These are phyloP conservation scores for Athrips mouffetella DNA, from an alignment of 2,888 invertebrate genomes.

Conservation along the genomic window DNA sequence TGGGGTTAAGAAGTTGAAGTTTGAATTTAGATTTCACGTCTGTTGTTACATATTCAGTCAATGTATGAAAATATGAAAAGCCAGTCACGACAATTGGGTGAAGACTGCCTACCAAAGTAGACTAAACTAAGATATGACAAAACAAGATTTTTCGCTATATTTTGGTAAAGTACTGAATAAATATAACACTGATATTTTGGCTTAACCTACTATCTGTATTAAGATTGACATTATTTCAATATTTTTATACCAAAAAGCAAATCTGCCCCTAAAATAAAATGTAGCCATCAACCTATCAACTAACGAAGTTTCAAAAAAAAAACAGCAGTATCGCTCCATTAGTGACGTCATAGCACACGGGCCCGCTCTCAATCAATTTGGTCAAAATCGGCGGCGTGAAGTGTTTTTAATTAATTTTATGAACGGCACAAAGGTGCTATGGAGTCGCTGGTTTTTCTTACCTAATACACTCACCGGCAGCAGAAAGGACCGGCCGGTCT, in stretches of 20 bases:
- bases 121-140: no score
- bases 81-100: no score
- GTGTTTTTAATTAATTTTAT: slow-evolving; percentile 78
- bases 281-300: slow-evolving; percentile 23
- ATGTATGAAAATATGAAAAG: neutral
- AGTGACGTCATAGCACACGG: slow-evolving; percentile 62
- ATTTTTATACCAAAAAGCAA: neutral
- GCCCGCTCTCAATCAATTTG: slow-evolving; percentile 72
- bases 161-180: no score
- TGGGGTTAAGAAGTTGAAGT: no score
- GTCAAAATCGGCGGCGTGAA: slow-evolving; percentile 69
- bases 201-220: no score
- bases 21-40: no score
- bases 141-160: no score
- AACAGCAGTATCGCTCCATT: slow-evolving; percentile 62
- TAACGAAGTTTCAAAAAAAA: slow-evolving; percentile 46
- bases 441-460: slow-evolving; percentile 31
- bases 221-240: neutral
- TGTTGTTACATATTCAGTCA: neutral
- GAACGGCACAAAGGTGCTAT: slow-evolving; percentile 39
- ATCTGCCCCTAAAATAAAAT: slow-evolving; percentile 2
- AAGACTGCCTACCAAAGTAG: no score
- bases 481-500: no score
- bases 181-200: no score
- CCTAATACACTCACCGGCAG: no score